Base-by-base conservation (phyloP, 1,140 invertebrate species). In the Amyelois transitella region DNA sequence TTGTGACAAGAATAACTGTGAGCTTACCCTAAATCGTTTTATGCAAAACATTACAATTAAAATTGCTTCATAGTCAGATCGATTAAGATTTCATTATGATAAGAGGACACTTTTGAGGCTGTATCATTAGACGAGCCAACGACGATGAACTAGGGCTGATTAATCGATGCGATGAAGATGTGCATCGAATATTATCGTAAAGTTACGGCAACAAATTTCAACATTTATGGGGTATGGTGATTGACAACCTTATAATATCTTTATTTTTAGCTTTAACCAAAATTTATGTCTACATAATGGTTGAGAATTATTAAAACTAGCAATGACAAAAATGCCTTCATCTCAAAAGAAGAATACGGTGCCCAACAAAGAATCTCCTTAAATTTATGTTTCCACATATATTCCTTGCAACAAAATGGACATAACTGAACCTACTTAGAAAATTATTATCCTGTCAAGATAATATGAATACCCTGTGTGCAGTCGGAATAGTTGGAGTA, bases 81-180 rank as follows among this genome's bases (percentile, higher is more conserved):
- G 62, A 84, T 82, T 77, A 77, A 85, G 79, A 81, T 82, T 76
- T 72, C 62, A 80, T 80, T 75, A 64, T 66, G 77, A 85, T 81
- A 81, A 84, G 75, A 60, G 55, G 58, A 49, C 22, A 59, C 54
- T 74, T 75, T 38, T 75, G 68, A 72, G 43, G 56, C 64, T 75
- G 51, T 75, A 74, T 81, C 65, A 77, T 77, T 79, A 78, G 58
- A 45, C 51, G 55, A 53, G 50, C 71, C 64, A 60, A 68, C 44
- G 64, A 59, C 58, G 57, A 53, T 21, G 54, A 57, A 61, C 58
- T 53, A 65, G 62, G n/a, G 50, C 47, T 71, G 66, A 72, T 64
- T 74, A 67, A 75, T 70, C 56, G 51, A 48, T 6, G 25, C 38
- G 52, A 57, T 53, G 44, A 55, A 56, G 49, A 48, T 51, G 21